These are phyloP conservation scores for Atopsyche davidsoni DNA, from an alignment of 1,140 invertebrate genomes.

Conservation along the genomic window DNA sequence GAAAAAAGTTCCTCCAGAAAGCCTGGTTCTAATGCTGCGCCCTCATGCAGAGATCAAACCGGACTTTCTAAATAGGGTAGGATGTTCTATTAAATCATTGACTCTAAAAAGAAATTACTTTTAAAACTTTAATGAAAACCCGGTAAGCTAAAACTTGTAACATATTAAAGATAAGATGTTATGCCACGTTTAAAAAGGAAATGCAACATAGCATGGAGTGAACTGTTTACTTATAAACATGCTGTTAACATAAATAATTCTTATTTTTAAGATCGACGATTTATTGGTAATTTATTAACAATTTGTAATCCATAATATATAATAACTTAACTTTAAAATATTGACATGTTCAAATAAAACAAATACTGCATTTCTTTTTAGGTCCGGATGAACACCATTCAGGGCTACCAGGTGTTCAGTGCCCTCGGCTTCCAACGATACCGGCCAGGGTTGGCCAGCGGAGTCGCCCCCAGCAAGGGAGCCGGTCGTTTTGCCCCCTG, in stretches of 20 bases:
- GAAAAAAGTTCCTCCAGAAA: constrained; percentile 64
- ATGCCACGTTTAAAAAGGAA: constrained; percentile 11
- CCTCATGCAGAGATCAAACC: constrained; percentile 61
- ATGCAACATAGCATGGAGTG: neutral
- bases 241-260: too few relatives aligned
- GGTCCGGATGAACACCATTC: constrained; percentile 82
- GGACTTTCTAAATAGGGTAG: constrained; percentile 79
- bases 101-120: constrained; percentile 5
- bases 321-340: too few relatives aligned
- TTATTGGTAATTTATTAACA: too few relatives aligned
- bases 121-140: constrained; percentile 2
- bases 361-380: constrained; percentile 39
- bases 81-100: constrained; percentile 28
- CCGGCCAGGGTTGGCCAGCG: constrained; percentile 56
- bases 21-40: constrained; percentile 60
- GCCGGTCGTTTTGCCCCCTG: constrained; percentile 73
- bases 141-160: constrained; percentile 3
- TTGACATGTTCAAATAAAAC: constrained; percentile 9
- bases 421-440: constrained; percentile 77
- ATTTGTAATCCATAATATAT: too few relatives aligned
- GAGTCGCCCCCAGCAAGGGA: constrained; percentile 54
- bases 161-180: constrained; percentile 10
- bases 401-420: constrained; percentile 71
- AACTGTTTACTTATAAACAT: too few relatives aligned
- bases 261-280: too few relatives aligned